Evolutionary conservation across 1,140 invertebrate genomes (phyloP), one percentile per base, ranked within the genome.

Genomic region (Pogonognathellus flavescens): DNA sequence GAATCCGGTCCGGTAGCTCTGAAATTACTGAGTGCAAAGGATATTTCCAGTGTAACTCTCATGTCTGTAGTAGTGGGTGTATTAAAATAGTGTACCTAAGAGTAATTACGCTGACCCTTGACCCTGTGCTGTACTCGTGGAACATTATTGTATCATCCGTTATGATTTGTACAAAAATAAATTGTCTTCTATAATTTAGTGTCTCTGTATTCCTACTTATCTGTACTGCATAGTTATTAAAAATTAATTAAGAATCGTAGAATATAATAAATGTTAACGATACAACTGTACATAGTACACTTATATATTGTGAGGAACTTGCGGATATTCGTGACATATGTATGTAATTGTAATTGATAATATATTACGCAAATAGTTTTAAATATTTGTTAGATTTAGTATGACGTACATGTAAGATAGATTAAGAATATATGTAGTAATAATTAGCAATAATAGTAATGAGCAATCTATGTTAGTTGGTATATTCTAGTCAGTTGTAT

Each of bases 131-230:
- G 16, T 31, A 76, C 70, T 70, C 25, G n/a, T 76, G 41, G 14
- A 50, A 16, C 41, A 76, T 50, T 49, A 72, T 18, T 76, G 70
- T 76, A 50, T 76, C 66, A 76, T 49, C 70, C 41, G 70, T 50
- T 50, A 76, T 76, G 13, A 76, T 76, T 76, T 76, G 70, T 76
- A 76, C 70, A 76, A 76, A 76, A 18, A 49, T 20, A n/a, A n/a
- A 18, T 50, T 76, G 70, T 76, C 41, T 49, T 76, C 41, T 62
- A 10, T 62, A 5, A 9, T 76, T 50, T 41, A 41, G 31, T 41
- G 31, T 41, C 1, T 41, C 31, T 41, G 31, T 41, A 41, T 41
- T 41, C 31, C 31, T 41, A 41, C 31, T 41, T 41, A 41, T 41
- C 6, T 41, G 31, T 41, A 41, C 31, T 41, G 31, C 31, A 41